Conservation (phyloP, 2,113 vertebrate genomes). For the Panthera uncia region DNA sequence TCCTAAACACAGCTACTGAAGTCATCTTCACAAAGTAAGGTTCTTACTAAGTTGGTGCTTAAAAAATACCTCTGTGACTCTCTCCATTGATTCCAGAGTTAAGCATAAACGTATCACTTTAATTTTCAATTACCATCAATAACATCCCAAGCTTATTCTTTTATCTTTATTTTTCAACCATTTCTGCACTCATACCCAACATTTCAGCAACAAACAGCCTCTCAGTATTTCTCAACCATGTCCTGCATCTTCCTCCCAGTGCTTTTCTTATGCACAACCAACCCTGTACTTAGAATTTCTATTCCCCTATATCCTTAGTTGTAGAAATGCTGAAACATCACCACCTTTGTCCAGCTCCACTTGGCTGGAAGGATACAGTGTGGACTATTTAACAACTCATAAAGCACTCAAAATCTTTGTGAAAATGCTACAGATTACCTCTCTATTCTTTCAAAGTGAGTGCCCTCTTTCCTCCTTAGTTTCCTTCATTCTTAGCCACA, state of each 20-base stretch:
- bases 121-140: conserved; percentile 1
- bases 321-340: neutral
- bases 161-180: neutral
- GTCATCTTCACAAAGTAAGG: conserved; percentile 1
- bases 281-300: neutral
- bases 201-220: neutral
- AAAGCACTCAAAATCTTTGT: neutral
- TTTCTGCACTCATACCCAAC: neutral
- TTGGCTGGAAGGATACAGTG: neutral
- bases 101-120: neutral
- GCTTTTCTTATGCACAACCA: neutral
- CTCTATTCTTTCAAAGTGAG: neutral
- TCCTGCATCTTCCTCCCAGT: neutral
- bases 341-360: neutral
- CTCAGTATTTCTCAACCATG: neutral
- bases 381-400: neutral
- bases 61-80: neutral
- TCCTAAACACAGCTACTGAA: neutral
- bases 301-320: neutral
- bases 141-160: neutral
- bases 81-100: neutral
- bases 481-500: neutral
- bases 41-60: neutral
- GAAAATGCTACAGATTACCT: neutral
- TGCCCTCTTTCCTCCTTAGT: neutral